Conservation (phyloP, 1,140 invertebrate genomes). For the Listronotus bonariensis region DNA sequence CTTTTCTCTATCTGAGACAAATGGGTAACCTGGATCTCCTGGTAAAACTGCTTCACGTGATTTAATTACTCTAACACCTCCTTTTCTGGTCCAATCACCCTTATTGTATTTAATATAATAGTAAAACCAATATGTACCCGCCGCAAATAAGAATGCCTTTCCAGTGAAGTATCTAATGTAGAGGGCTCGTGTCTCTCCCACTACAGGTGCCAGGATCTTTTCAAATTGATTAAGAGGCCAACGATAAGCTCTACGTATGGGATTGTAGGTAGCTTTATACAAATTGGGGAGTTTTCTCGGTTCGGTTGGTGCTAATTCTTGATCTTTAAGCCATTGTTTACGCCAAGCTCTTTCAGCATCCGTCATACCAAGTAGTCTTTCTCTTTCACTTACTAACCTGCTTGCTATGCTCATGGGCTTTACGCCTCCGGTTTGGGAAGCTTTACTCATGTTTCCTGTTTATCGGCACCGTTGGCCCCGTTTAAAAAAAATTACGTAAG, state of each 20-base stretch:
- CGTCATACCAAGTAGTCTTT: conserved; percentile 81
- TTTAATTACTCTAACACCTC: conserved; percentile 66
- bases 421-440: conserved; percentile 64
- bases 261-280: conserved; percentile 72
- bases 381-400: conserved; percentile 71
- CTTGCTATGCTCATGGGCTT: conserved; percentile 76
- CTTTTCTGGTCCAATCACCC: conserved; percentile 74
- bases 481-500: conserved; percentile 18
- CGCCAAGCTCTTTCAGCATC: conserved; percentile 81
- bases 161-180: conserved; percentile 66
- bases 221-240: conserved; percentile 70
- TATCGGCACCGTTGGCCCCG: background rate
- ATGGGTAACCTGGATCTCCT: conserved; percentile 69
- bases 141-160: conserved; percentile 60
- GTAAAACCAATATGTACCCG: conserved; percentile 59
- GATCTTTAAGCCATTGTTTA: conserved; percentile 82
- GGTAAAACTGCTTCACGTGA: conserved; percentile 62
- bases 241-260: conserved; percentile 76
- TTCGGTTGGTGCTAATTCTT: conserved; percentile 73
- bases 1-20: conserved; percentile 59
- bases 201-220: conserved; percentile 59
- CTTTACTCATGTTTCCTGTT: conserved; percentile 35
- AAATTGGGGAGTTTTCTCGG: conserved; percentile 69
- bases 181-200: conserved; percentile 62
- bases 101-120: conserved; percentile 83